These are phyloP conservation scores for Magallana ariakensis DNA, from an alignment of 1,140 invertebrate species.

Conservation along the genomic window DNA sequence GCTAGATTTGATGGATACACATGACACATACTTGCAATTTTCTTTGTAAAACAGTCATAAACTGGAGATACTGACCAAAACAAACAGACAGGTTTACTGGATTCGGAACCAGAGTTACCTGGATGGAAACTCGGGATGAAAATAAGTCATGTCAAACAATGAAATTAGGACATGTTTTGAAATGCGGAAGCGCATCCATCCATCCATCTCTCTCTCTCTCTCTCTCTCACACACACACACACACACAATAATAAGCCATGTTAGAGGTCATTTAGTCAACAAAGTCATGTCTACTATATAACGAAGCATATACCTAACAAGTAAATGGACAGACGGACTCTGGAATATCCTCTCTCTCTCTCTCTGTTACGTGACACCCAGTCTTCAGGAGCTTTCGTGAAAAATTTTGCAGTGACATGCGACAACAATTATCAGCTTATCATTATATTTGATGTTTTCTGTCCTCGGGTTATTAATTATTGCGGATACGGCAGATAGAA, in stretches of 20 bases:
- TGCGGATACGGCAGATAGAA: slow-evolving; percentile 29
- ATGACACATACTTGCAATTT: not conserved
- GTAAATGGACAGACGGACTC: not conserved
- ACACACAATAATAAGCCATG: no score
- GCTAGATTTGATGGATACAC: not conserved
- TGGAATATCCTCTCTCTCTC: not conserved
- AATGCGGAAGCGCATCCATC: not conserved
- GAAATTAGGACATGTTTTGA: not conserved
- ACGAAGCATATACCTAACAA: not conserved
- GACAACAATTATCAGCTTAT: slow-evolving; percentile 38
- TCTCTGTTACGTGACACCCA: not conserved
- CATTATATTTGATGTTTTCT: slow-evolving; percentile 32
- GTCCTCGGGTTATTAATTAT: slow-evolving; percentile 33
- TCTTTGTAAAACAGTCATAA: slow-evolving; percentile 14
- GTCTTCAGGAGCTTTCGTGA: not conserved
- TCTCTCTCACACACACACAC: not conserved
- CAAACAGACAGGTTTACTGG: not conserved
- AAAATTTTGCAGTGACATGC: slow-evolving; percentile 24
- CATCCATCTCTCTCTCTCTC: no score
- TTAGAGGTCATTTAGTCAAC: not conserved
- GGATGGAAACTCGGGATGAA: not conserved
- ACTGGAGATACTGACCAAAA: not conserved
- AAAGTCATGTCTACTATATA: not conserved
- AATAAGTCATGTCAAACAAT: not conserved
- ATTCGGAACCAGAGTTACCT: not conserved